Evolutionary conservation across 1,140 invertebrate species (phyloP), one percentile per base, ranked within the genome.

Genomic region (Apis cerana): DNA sequence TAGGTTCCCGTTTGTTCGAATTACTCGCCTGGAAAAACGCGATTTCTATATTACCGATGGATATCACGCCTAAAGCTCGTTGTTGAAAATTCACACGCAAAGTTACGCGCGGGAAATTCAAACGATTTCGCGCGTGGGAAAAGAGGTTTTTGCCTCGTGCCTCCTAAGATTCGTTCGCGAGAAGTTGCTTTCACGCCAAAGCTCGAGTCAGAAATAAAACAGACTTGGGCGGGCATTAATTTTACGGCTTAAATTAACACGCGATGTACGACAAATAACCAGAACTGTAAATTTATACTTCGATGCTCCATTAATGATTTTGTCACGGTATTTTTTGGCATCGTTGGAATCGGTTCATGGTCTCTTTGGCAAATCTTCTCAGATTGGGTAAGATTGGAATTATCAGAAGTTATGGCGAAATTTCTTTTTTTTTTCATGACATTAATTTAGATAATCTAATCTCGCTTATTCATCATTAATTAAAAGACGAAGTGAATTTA

Each of bases 151-250:
- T 75, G 23, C 62, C 50, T 75, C 43, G 27, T 48, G 62, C n/a
- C 62, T 62, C n/a, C 48, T 15, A 69, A n/a, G 19, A n/a, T n/a
- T 15, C 52, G 7, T n/a, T 23, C 19, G 12, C 52, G 12, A 23
- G 27, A 27, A 27, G 54, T 50, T 27, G 54, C 19, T 54, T 74
- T 74, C 64, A 59, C 59, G 78, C 78, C 78, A 74, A 23, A 17
- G 62, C 58, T 50, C 15, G 61, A 0, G 21, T 58, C 71, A 62
- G 48, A 65, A 81, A 81, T 75, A 81, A 81, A 81, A 17, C 61
- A 75, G 52, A 62, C 71, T 75, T 67, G 79, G 71, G 48, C 61
- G n/a, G 54, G 67, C 72, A 48, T 33, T 81, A 75, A 81, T 81
- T 75, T 62, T 64, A 8, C 61, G 52, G 23, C 62, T 71, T 64